Base-by-base conservation (phyloP, 1,140 invertebrate species). In the Diachasmimorpha longicaudata region DNA sequence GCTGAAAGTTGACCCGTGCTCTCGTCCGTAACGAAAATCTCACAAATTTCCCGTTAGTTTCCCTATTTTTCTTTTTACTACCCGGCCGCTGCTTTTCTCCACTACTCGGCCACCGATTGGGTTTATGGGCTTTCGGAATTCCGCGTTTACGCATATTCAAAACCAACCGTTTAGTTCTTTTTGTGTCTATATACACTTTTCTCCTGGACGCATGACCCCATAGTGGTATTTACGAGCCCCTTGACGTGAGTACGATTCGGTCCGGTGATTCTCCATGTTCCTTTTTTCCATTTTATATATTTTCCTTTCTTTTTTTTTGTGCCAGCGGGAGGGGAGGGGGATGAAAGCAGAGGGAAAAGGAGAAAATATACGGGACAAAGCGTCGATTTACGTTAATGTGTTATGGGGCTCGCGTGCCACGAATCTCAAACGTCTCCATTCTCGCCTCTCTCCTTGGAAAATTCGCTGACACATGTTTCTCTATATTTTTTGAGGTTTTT, bases 161-260 rank as follows among this genome's bases (percentile, higher is more conserved):
- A 23, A 63, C 23, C 58, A 19, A 63, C 58, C 58, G 58, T 63
- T 63, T 63, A 63, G 58, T 63, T 13, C 58, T 63, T 63, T 63
- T 63, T 63, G 52, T 58, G 52, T 58, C 52, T 58, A 19, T 21
- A 58, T 58, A 16, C n/a, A 19, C 52, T 63, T 63, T 63, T 25
- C 66, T 68, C 36, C 21, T 70, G 14, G 16, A 42, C 46, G 10
- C 46, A 73, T 23, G 36, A 66, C 71, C 55, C 71, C 58, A 44
- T 63, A 58, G 55, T 39, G 36, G 23, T 37, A 58, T 73, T 73
- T 73, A 73, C 16, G 36, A 73, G 52, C 71, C 58, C 55, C 14
- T 76, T 48, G 55, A 72, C 75, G 69, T 68, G 70, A 72, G 70
- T 42, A 77, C 14, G 58, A 72, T 66, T 72, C 42, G 58, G 63